These are phyloP conservation scores for Agapornis roseicollis DNA, from an alignment of 2,113 vertebrate species.

Conservation along the genomic window DNA sequence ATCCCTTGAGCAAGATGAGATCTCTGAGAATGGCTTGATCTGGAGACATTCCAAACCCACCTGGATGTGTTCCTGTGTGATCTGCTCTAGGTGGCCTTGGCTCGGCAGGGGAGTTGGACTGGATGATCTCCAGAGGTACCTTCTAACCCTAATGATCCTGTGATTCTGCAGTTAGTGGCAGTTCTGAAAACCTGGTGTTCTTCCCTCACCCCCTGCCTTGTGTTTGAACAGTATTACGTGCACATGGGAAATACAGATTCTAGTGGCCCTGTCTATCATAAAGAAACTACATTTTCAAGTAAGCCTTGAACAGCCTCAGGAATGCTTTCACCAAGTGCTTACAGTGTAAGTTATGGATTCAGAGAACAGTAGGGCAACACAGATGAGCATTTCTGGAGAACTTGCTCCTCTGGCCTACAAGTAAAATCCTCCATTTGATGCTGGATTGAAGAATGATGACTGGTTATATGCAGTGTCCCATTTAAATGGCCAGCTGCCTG, in stretches of 20 bases:
- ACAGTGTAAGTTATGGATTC: neutral
- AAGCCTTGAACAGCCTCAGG: neutral
- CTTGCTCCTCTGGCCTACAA: neutral
- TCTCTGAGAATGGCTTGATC: neutral
- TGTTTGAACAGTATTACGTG: neutral
- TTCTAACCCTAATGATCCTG: neutral
- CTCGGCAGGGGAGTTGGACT: neutral
- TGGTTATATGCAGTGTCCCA: neutral
- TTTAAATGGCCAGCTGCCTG: neutral
- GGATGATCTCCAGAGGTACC: neutral
- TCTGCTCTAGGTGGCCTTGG: neutral
- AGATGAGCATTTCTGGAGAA: neutral
- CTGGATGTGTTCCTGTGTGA: neutral
- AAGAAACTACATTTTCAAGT: neutral
- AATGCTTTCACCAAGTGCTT: neutral
- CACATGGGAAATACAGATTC: neutral
- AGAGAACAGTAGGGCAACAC: neutral
- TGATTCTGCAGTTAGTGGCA: neutral
- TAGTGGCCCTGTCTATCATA: neutral
- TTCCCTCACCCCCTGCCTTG: accelerated
- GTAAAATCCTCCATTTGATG: neutral
- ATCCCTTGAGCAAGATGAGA: neutral
- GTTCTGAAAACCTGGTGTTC: neutral
- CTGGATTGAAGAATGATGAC: neutral
- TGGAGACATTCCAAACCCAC: neutral